phyloP scores from a whole-genome alignment of 2,797 vertebrate species.

The Amblyopsis hoosieri region DNA sequence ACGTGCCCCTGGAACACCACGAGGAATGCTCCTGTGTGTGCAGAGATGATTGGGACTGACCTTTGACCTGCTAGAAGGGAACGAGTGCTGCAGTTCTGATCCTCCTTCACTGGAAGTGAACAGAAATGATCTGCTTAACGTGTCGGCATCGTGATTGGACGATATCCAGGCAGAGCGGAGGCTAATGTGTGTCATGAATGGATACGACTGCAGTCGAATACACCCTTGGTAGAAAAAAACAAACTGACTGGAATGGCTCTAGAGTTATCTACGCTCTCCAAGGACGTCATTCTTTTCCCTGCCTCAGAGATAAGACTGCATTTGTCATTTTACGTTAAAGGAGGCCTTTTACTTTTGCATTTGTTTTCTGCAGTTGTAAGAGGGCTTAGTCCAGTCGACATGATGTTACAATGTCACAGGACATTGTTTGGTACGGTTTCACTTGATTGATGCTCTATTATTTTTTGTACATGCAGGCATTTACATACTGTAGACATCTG shows the following conservation, averaged over 20 bases:
- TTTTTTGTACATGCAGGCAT: too few relatives aligned
- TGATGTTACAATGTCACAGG: slow-evolving; percentile 55
- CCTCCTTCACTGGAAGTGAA: slow-evolving; percentile 56
- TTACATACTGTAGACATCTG: too few relatives aligned
- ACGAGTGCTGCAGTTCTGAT: slow-evolving; percentile 16
- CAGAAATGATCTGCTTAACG: slow-evolving; percentile 39
- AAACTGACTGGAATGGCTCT: slow-evolving; percentile 58
- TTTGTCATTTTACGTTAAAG: slow-evolving; percentile 7
- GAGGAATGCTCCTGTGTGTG: slow-evolving; percentile 96
- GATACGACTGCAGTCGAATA: slow-evolving; percentile 53
- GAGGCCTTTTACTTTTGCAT: slow-evolving; percentile 3
- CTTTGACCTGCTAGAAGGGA: background rate
- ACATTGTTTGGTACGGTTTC: slow-evolving; percentile 46
- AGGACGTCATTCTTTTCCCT: slow-evolving; percentile 44
- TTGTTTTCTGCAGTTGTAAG: slow-evolving; percentile 31
- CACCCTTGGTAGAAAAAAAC: slow-evolving; percentile 43
- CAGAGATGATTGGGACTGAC: slow-evolving; percentile 86
- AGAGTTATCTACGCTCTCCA: slow-evolving; percentile 43
- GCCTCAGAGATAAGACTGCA: slow-evolving; percentile 27
- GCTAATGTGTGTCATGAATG: too few relatives aligned
- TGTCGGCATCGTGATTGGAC: too few relatives aligned
- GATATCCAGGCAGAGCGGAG: too few relatives aligned
- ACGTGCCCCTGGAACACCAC: slow-evolving; percentile 94
- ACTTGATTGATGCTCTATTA: too few relatives aligned
- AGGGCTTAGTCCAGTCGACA: slow-evolving; percentile 42